Base-by-base conservation (phyloP, 2,797 vertebrate genomes). In the Melanogrammus aeglefinus region DNA sequence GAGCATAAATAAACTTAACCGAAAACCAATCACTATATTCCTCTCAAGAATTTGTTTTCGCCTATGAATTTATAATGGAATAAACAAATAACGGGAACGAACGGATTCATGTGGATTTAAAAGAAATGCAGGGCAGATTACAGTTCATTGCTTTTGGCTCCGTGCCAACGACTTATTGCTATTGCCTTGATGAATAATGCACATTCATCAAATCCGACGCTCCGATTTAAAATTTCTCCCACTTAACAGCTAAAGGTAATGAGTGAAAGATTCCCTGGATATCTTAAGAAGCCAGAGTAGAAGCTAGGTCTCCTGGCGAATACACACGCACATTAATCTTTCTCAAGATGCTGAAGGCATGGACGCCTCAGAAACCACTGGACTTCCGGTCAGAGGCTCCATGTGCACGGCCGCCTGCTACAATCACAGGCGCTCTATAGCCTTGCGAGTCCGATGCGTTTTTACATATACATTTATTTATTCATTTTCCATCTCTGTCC, bases 321-420 rank as follows among this genome's bases (percentile, higher is more conserved):
- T 18, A 78, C 29, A 81, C 84, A 75, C 24, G 81, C 90, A 90
- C 90, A 91, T 94, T 92, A 93, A 93, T 95, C 91, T 91, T 88
- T 88, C 82, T 86, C 85, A 90, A 89, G 86, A 88, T 86, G 88
- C 92, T 90, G 87, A 88, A 91, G 91, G 91, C 87, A 84, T 79
- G 91, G 92, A 92, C 90, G 81, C 77, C 84, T 81, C 81, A 73
- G 79, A 75, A 35, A 73, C 88, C 89, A 82, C 79, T 16, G 75
- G 88, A 88, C 87, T 83, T 86, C 82, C 66, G 77, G 81, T 89
- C 84, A 86, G 88, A 66, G 6, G 78, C 75, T 77, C 74, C 80
- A 71, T 73, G 82, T 72, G 74, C 81, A 86, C 85, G 81, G 82
- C 73, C 12, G 77, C 72, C 82, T 85, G 84, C 83, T 13, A 82